A percentile compares a stretch with the other conserved stretches of the same genome.
Evolutionary conservation across 2,113 vertebrate species (phyloP).

Genomic region (Mirza zaza): DNA sequence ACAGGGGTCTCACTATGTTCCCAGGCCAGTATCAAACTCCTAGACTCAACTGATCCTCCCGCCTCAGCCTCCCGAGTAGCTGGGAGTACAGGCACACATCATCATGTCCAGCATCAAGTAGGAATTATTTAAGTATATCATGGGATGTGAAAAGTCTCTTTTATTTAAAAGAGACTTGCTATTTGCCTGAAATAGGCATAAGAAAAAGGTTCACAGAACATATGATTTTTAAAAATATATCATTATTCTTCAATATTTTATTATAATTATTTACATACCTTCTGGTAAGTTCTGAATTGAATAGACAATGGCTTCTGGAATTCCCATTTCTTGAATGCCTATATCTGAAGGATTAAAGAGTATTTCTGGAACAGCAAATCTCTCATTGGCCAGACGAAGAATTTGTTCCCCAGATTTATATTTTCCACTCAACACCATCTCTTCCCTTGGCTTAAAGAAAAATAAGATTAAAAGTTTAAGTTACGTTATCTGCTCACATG

Average conservation of each 20-base stretch:
- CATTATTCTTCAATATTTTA: slow-evolving; percentile 26
- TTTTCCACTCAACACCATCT: slow-evolving; percentile 97
- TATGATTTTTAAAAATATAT: background rate
- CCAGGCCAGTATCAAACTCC: no score
- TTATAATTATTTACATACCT: slow-evolving; percentile 84
- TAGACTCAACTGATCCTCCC: no score
- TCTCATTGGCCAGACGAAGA: slow-evolving; percentile 94
- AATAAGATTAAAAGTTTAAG: slow-evolving; percentile 57
- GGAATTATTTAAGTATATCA: background rate
- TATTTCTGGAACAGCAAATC: slow-evolving; percentile 98
- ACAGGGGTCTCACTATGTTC: no score
- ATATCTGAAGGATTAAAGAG: slow-evolving; percentile 97
- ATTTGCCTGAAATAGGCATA: background rate
- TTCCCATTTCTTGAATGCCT: slow-evolving; percentile 98
- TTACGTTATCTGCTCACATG: background rate
- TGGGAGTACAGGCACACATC: no score
- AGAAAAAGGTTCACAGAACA: background rate
- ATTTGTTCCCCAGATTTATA: slow-evolving; percentile 98
- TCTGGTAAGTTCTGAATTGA: slow-evolving; percentile 95
- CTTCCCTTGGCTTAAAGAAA: slow-evolving; percentile 91
- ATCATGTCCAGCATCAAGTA: background rate
- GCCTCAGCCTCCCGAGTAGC: no score
- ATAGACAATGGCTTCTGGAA: slow-evolving; percentile 95
- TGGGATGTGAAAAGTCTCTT: background rate
- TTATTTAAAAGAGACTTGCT: background rate